These are phyloP conservation scores for Plecotus auritus DNA, from an alignment of 2,113 vertebrate species.

Conservation along the genomic window DNA sequence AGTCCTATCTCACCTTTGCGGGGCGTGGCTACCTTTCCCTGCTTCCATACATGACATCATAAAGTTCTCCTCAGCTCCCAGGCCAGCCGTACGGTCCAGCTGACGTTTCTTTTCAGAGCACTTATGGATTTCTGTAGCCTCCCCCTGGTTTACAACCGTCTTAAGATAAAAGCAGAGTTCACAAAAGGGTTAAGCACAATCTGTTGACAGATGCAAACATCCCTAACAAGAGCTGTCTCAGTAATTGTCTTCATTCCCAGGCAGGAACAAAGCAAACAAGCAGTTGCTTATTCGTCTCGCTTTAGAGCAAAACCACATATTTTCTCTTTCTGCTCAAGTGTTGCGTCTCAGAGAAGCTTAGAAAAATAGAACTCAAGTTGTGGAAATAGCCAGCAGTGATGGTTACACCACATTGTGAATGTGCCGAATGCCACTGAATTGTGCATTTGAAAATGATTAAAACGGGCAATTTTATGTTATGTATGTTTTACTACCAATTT, in stretches of 20 bases:
- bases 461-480: background rate
- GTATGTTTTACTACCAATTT: background rate
- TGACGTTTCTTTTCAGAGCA: constrained; percentile 19
- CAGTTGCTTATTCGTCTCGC: background rate
- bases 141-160: constrained; percentile 11
- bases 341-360: background rate
- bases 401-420: background rate
- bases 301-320: background rate
- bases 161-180: constrained; percentile 51
- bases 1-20: background rate
- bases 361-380: constrained; percentile 7
- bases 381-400: background rate
- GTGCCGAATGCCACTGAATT: background rate
- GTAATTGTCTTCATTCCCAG: background rate
- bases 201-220: background rate
- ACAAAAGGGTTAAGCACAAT: background rate
- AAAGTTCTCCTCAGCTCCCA: background rate
- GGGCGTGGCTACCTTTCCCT: background rate
- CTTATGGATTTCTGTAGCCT: constrained; percentile 21
- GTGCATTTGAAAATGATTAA: background rate
- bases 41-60: background rate
- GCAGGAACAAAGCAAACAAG: constrained; percentile 2
- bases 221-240: background rate
- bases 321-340: background rate
- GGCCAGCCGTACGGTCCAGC: background rate